Evolutionary conservation across 2,113 vertebrate genomes (phyloP).

Genomic region (Eclectus roratus): DNA sequence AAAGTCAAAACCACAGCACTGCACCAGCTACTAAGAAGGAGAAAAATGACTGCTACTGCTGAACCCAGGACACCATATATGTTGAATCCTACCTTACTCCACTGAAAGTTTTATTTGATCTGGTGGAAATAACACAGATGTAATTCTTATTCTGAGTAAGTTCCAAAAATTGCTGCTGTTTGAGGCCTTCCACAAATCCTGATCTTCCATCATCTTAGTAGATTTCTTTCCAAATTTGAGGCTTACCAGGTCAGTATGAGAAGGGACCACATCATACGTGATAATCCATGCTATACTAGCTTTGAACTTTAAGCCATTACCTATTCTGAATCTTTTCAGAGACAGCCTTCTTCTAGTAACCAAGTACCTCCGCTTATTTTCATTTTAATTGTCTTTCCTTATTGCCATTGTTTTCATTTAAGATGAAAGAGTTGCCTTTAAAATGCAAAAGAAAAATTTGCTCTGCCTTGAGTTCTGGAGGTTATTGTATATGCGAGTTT

Average conservation of each 20-base stretch:
- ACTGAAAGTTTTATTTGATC: background rate
- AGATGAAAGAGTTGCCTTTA: background rate
- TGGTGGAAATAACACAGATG: background rate
- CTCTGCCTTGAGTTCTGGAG: background rate
- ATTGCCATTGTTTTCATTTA: background rate
- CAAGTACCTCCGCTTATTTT: background rate
- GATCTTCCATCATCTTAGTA: background rate
- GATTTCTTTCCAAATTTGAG: background rate
- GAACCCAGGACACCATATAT: no score
- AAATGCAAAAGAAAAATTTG: background rate
- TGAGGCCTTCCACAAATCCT: background rate
- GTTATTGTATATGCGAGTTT: background rate
- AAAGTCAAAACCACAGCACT: no score
- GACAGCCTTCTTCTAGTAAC: background rate
- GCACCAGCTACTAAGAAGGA: no score
- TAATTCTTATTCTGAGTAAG: background rate
- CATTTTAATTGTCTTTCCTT: background rate
- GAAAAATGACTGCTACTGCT: no score
- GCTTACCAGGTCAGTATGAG: background rate
- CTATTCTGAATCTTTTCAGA: background rate
- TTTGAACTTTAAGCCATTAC: background rate
- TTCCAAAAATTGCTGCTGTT: background rate
- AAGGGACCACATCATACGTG: background rate
- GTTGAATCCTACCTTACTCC: background rate
- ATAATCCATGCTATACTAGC: background rate